Conservation (phyloP, 2,888 invertebrate species). For the Saturnia japonica region DNA sequence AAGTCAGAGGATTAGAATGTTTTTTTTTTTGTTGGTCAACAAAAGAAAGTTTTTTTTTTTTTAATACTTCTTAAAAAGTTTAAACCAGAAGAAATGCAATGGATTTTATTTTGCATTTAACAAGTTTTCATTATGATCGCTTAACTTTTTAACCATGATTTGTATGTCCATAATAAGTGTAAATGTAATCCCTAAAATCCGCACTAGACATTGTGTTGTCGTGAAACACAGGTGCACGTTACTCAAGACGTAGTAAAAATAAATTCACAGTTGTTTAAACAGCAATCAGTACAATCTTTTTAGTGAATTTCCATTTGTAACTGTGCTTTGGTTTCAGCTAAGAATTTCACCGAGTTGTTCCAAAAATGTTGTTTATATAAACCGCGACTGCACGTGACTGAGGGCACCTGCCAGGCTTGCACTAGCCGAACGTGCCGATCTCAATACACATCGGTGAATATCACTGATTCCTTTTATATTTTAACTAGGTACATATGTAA, state of each 20-base stretch:
- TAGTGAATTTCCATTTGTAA: conserved; percentile 31
- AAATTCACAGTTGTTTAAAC: background rate
- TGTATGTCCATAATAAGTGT: conserved; percentile 21
- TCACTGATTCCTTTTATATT: conserved; percentile 33
- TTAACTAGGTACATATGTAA: conserved; percentile 10
- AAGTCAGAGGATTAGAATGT: conserved; percentile 17
- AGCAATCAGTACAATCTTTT: conserved; percentile 20
- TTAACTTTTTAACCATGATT: background rate
- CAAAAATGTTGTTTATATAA: conserved; percentile 53
- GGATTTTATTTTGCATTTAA: background rate
- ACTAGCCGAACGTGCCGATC: conserved; percentile 22
- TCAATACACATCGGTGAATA: conserved; percentile 42
- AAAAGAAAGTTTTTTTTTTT: background rate
- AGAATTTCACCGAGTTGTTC: conserved; percentile 40
- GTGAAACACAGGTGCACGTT: background rate
- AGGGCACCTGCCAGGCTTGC: conserved; percentile 51
- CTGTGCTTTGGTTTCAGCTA: conserved; percentile 40
- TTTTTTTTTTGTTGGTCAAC: background rate
- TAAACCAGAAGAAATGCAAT: background rate
- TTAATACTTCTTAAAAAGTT: background rate
- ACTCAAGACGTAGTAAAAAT: background rate
- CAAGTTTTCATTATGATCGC: background rate
- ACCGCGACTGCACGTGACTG: conserved; percentile 59
- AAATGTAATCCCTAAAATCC: conserved; percentile 16
- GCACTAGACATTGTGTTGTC: background rate